A percentile compares a stretch with the other conserved stretches of the same genome.
These are phyloP conservation scores for Phalanger gymnotis DNA, from an alignment of 2,797 vertebrate species.

Conservation along the genomic window DNA sequence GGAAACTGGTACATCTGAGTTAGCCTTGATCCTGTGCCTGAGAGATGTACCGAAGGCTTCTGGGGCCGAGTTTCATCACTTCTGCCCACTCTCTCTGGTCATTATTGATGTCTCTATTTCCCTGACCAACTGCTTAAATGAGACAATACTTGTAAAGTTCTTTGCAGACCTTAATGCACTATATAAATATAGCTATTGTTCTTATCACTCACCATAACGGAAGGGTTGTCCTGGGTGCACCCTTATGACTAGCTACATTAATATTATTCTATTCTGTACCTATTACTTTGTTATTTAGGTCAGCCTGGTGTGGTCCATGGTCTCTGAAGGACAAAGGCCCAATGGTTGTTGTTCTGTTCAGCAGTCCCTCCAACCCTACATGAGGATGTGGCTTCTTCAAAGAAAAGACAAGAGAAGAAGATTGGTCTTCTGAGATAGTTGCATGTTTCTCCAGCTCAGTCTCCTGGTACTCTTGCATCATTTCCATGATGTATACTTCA, in stretches of 20 bases:
- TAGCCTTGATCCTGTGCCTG: too few relatives aligned
- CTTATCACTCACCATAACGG: neutral
- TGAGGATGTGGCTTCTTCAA: neutral
- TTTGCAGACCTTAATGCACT: neutral
- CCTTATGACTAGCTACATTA: neutral
- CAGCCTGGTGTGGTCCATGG: neutral
- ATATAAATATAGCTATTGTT: neutral
- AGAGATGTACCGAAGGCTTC: too few relatives aligned
- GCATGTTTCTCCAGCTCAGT: neutral
- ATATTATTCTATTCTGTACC: neutral
- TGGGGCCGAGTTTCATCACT: too few relatives aligned
- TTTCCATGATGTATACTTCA: neutral
- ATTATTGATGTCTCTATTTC: neutral
- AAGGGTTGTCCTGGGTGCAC: neutral
- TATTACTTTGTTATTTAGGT: neutral
- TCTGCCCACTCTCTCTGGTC: neutral
- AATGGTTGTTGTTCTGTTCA: neutral
- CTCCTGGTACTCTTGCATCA: neutral
- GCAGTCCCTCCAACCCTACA: neutral
- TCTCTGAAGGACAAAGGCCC: neutral
- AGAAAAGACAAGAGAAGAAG: neutral
- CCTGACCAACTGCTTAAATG: neutral
- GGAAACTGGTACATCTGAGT: too few relatives aligned
- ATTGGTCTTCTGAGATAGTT: neutral
- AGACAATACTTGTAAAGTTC: neutral